Evolutionary conservation across 2,888 invertebrate species (phyloP), one percentile per base, ranked within the genome.

Genomic region (Hyles lineata): DNA sequence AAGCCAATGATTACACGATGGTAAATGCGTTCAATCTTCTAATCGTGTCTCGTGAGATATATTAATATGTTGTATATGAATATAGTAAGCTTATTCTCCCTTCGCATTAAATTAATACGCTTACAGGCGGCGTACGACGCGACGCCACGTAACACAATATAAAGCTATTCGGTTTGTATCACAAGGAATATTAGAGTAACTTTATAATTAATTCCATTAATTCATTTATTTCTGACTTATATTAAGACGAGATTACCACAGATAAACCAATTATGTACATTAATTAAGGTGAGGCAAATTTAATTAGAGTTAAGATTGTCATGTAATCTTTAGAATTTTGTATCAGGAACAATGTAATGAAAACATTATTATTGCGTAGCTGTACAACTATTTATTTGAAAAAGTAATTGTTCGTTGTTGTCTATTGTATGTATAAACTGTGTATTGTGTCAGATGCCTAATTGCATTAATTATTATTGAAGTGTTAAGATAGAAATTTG

Each of bases 191-290:
- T 67, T 67, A 67, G 50, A 67, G 67, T 67, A 67, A 67, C 67
- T 67, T 50, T 17, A 23, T 67, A 50, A 67, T 67, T 67, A 67
- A 67, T 67, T 67, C 43, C 43, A 67, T 67, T 50, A 67, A 50
- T 50, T 67, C 67, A 67, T 67, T 67, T 67, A 67, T 67, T 67
- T 67, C 67, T 67, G 67, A 67, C 67, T 67, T 25, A 43, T 67
- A 67, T 43, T 50, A 67, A 67, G 67, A 50, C 67, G 43, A 67
- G 67, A 67, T 67, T 67, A 67, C 67, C 23, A 17, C 23, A 15
- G 23, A 21, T 67, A 67, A 23, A 50, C 67, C 67, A 63, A 63
- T 63, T 61, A 61, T 17, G 29, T 67, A 55, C 55, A n/a, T 67
- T 70, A 3, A 21, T 43, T 70, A 21, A 32, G 19, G 70, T n/a